These are phyloP conservation scores for Caloenas nicobarica DNA, from an alignment of 2,113 vertebrate species.

Conservation along the genomic window DNA sequence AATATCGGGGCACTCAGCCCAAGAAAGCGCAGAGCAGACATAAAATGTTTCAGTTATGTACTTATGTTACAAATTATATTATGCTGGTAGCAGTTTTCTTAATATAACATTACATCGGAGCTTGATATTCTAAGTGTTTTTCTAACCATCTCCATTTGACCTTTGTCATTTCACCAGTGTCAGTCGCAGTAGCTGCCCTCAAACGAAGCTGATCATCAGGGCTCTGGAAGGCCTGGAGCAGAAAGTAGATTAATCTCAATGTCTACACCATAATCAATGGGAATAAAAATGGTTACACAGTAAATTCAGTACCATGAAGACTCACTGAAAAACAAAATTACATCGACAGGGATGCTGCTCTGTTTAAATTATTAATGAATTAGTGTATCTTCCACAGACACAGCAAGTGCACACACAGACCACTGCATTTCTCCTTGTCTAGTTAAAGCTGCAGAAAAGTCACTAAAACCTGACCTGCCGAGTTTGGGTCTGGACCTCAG, in stretches of 20 bases:
- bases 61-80: not conserved
- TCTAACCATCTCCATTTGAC: not conserved
- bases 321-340: not conserved
- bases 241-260: not conserved
- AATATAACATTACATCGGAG: not conserved
- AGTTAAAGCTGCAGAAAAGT: not conserved
- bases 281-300: not conserved
- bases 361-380: not conserved
- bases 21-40: not conserved
- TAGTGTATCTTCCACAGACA: not conserved
- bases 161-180: not conserved
- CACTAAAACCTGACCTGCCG: not conserved
- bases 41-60: not conserved
- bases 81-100: not conserved
- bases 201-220: not conserved
- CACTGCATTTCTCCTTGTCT: not conserved
- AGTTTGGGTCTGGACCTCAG: not conserved
- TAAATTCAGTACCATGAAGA: not conserved
- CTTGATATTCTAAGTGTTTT: not conserved
- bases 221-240: not conserved
- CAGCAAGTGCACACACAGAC: accelerated
- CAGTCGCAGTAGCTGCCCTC: not conserved
- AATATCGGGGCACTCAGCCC: not conserved
- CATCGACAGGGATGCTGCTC: not conserved
- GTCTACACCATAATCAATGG: not conserved